These are phyloP conservation scores for Dasypus novemcinctus DNA, from an alignment of 2,113 vertebrate species.

Conservation along the genomic window DNA sequence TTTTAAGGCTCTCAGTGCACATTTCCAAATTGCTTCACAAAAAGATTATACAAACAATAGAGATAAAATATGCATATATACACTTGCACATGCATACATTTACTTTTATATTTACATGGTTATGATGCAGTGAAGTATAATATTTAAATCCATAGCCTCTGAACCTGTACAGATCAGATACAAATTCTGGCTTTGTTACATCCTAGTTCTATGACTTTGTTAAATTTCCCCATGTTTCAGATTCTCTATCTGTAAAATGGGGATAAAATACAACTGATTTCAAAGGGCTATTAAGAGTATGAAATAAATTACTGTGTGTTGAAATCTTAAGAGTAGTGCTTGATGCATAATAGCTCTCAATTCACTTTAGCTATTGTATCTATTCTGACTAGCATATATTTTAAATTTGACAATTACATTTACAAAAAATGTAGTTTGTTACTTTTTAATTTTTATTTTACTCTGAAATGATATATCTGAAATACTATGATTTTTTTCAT, in stretches of 20 bases:
- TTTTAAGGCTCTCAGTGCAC: neutral
- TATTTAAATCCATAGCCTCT: neutral
- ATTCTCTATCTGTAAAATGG: neutral
- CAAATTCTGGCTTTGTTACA: neutral
- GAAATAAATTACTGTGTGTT: neutral
- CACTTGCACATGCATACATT: neutral
- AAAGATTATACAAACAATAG: neutral
- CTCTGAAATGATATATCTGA: neutral
- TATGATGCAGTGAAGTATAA: neutral
- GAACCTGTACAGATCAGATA: neutral
- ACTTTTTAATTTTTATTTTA: conserved; percentile 19
- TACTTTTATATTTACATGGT: neutral
- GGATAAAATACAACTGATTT: neutral
- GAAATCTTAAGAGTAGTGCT: neutral
- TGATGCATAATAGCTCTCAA: neutral
- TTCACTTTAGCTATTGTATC: neutral
- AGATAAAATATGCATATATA: neutral
- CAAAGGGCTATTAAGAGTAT: neutral
- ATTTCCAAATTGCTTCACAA: neutral
- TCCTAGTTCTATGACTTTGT: neutral
- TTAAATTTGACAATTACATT: neutral
- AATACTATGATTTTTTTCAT: neutral
- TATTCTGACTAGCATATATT: neutral
- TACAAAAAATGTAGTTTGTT: neutral
- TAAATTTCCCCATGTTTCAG: neutral